Evolutionary conservation across 2,113 vertebrate species (phyloP).

Genomic region (Ivindomyrus marchei): DNA sequence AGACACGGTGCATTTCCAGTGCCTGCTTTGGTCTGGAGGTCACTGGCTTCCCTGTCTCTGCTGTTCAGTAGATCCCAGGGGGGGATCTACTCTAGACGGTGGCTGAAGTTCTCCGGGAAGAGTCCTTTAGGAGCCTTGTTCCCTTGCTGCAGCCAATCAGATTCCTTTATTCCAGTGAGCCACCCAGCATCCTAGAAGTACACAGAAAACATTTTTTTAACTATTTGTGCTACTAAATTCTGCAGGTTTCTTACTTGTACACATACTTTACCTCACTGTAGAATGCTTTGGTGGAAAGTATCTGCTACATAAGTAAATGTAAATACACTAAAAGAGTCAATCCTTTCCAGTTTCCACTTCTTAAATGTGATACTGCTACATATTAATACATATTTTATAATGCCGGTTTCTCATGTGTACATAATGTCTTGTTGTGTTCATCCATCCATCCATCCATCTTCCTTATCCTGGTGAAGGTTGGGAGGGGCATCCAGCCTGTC

Average conservation of each 20-base stretch:
- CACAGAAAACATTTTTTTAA: slow-evolving; percentile 13
- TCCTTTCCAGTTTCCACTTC: not conserved
- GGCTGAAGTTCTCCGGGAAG: slow-evolving; percentile 91
- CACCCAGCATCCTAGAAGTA: slow-evolving; percentile 87
- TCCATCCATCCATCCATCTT: not conserved
- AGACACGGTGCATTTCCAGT: slow-evolving; percentile 43
- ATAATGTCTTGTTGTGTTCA: not conserved
- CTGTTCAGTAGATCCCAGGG: not conserved
- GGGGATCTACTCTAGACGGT: slow-evolving; percentile 64
- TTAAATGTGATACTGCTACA: not conserved
- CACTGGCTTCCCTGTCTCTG: slow-evolving; percentile 42
- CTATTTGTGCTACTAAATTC: not conserved
- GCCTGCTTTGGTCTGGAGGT: slow-evolving; percentile 49
- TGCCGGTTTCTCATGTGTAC: not conserved
- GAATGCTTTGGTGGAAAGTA: not conserved
- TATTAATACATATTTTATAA: not conserved
- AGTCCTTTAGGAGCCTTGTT: slow-evolving; percentile 75
- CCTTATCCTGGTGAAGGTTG: not conserved
- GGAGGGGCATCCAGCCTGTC: not conserved
- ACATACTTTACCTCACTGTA: not conserved
- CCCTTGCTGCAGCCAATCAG: slow-evolving; percentile 75
- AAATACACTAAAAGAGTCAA: not conserved
- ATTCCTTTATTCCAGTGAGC: slow-evolving; percentile 84
- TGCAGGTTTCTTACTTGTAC: not conserved
- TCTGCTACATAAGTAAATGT: not conserved